phyloP scores from a whole-genome alignment of 2,888 invertebrate genomes.

The Sminthurides aquaticus region DNA sequence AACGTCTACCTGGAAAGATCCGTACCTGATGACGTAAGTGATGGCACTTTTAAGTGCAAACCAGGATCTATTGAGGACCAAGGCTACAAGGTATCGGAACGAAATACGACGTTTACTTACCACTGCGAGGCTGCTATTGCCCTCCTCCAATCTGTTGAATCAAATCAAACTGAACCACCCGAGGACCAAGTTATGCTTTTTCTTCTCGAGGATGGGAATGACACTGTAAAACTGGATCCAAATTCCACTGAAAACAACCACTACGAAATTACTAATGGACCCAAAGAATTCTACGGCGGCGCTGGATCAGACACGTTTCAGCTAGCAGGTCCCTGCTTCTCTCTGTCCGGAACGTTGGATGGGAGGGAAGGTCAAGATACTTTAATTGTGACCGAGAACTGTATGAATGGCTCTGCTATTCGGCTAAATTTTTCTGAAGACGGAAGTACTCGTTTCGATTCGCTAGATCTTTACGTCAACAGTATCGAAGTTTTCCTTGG shows the following conservation, averaged over 20 bases:
- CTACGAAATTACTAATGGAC: background rate
- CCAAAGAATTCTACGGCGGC: background rate
- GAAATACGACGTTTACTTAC: background rate
- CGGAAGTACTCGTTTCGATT: too few relatives aligned
- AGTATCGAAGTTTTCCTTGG: too few relatives aligned
- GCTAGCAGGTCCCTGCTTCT: background rate
- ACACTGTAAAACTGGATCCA: background rate
- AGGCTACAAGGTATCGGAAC: background rate
- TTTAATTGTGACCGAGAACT: too few relatives aligned
- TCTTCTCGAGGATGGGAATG: background rate
- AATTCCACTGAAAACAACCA: background rate
- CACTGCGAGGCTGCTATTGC: background rate
- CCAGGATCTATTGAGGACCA: background rate
- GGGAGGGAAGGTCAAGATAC: too few relatives aligned
- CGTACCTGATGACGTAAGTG: background rate
- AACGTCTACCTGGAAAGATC: background rate
- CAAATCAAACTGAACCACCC: background rate
- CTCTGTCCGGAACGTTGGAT: background rate
- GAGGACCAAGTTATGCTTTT: background rate
- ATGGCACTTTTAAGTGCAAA: background rate
- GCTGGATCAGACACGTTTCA: background rate
- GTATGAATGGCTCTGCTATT: too few relatives aligned
- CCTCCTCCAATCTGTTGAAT: background rate
- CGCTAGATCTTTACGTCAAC: too few relatives aligned
- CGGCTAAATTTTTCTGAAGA: too few relatives aligned